A percentile compares a stretch with the other conserved stretches of the same genome.
phyloP scores from a whole-genome alignment of 2,797 vertebrate species.

The Pangasius krempfi region DNA sequence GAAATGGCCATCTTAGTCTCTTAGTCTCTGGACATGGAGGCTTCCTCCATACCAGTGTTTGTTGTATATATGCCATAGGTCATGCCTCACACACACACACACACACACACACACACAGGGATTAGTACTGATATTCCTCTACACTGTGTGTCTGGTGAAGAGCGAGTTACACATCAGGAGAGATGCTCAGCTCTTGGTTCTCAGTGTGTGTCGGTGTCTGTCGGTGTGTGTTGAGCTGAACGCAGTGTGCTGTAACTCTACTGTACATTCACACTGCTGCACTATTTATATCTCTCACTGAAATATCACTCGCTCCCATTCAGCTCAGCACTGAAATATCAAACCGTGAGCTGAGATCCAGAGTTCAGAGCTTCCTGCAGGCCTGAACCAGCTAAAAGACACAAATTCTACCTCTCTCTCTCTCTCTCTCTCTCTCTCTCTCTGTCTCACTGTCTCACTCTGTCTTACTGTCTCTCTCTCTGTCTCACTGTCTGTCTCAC shows the following conservation, averaged over 20 bases:
- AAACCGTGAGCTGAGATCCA: conserved; percentile 32
- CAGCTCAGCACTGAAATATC: conserved; percentile 51
- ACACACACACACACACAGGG: background rate
- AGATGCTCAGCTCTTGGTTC: background rate
- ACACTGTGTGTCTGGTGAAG: background rate
- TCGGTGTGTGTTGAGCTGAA: background rate
- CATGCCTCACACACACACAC: background rate
- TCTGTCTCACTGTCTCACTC: background rate
- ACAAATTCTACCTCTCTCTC: background rate
- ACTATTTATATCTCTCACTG: conserved; percentile 43
- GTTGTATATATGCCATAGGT: background rate
- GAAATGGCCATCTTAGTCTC: background rate
- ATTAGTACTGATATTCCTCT: background rate
- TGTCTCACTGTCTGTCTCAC: background rate
- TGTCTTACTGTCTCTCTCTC: background rate
- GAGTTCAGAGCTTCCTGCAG: conserved; percentile 14
- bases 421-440: background rate
- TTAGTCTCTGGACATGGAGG: background rate
- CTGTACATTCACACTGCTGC: conserved; percentile 24
- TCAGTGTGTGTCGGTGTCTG: background rate
- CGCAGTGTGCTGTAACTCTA: conserved; percentile 22
- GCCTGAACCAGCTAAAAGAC: background rate
- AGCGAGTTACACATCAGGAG: background rate
- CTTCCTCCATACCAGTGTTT: background rate
- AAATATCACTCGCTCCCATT: conserved; percentile 52